Conservation (phyloP, 2,888 invertebrate genomes). For the Schrankia costaestrigalis region DNA sequence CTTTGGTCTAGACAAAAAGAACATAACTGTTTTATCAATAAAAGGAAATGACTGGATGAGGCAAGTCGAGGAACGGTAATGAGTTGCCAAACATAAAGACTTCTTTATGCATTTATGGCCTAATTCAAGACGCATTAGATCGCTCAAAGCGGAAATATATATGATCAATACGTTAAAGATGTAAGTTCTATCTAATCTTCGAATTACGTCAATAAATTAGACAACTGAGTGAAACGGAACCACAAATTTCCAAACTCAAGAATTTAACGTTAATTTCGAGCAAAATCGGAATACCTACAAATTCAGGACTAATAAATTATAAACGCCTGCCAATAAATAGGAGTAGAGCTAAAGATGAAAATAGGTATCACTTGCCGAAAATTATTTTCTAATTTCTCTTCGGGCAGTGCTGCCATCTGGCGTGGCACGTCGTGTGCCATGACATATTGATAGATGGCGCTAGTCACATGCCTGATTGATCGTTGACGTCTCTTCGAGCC, state of each 20-base stretch:
- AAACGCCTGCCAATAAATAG: constrained; percentile 14
- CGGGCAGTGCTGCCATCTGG: constrained; percentile 71
- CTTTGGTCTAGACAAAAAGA: too few relatives aligned
- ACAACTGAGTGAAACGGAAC: not conserved
- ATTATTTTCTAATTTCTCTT: constrained; percentile 64
- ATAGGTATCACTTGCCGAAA: constrained; percentile 35
- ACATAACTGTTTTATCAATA: too few relatives aligned
- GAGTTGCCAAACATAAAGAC: too few relatives aligned
- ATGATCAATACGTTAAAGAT: too few relatives aligned
- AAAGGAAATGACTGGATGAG: too few relatives aligned
- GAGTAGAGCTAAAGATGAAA: constrained; percentile 8
- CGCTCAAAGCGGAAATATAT: too few relatives aligned
- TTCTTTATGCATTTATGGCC: too few relatives aligned
- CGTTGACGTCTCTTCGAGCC: constrained; percentile 59
- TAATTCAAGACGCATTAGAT: too few relatives aligned
- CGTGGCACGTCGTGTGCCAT: constrained; percentile 49
- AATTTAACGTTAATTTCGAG: not conserved
- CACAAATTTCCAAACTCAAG: not conserved
- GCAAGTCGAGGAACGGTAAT: too few relatives aligned
- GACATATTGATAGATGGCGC: constrained; percentile 77
- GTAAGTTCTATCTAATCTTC: too few relatives aligned
- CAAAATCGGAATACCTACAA: too few relatives aligned
- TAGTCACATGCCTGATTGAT: constrained; percentile 71
- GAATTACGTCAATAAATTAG: constrained; percentile 3
- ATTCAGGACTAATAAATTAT: constrained; percentile 12